These are phyloP conservation scores for Caenorhabditis sp. DNA, from an alignment of 2,888 invertebrate genomes.

Conservation along the genomic window DNA sequence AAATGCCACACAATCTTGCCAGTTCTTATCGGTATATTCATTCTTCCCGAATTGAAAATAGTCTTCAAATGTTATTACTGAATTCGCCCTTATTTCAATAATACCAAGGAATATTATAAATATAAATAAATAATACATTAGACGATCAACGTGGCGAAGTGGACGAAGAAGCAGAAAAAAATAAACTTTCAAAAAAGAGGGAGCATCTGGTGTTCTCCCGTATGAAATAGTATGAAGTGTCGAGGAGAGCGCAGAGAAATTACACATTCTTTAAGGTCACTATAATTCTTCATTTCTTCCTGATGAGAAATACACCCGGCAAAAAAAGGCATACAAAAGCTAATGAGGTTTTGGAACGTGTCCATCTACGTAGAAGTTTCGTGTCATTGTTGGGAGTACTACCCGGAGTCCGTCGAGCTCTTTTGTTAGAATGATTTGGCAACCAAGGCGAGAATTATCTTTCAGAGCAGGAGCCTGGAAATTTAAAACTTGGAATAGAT, in stretches of 20 bases:
- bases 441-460: conserved; percentile 92
- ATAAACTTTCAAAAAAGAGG: not conserved
- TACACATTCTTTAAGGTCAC: conserved; percentile 2
- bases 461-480: conserved; percentile 86
- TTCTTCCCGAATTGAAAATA: conserved; percentile 58
- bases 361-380: conserved; percentile 97
- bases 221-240: not conserved
- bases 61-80: conserved; percentile 49
- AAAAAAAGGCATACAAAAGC: conserved; percentile 10
- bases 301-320: conserved; percentile 6
- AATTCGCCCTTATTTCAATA: not conserved
- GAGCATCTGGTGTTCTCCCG: conserved; percentile 5
- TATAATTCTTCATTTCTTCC: not conserved
- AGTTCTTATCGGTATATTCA: conserved; percentile 61
- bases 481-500: not conserved
- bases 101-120: not conserved
- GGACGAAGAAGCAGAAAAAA: not conserved
- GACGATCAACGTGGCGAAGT: not conserved
- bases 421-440: conserved; percentile 86
- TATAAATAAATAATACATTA: not conserved
- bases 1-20: conserved; percentile 79
- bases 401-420: conserved; percentile 87
- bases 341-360: conserved; percentile 93
- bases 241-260: not conserved
- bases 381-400: conserved; percentile 84